Evolutionary conservation across 2,888 invertebrate species (phyloP).

Genomic region (Ferrisia virgata): DNA sequence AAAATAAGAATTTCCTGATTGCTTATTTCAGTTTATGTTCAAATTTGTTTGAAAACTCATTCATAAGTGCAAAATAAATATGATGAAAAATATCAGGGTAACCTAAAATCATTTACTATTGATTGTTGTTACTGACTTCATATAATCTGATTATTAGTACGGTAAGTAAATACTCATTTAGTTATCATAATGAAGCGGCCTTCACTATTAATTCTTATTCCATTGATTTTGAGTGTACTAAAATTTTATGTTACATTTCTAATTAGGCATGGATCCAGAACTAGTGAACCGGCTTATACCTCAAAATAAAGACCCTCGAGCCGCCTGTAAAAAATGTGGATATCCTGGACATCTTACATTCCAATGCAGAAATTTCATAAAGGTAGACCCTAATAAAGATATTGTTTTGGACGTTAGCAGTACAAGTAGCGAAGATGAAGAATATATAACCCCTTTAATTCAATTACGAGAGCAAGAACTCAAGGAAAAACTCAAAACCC

Average conservation of each 20-base stretch:
- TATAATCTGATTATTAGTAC: too few relatives aligned
- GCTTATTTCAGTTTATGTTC: too few relatives aligned
- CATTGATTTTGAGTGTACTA: too few relatives aligned
- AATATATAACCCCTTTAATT: conserved; percentile 80
- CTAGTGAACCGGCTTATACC: conserved; percentile 13
- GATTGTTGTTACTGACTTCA: too few relatives aligned
- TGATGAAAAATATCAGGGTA: too few relatives aligned
- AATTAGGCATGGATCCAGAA: conserved; percentile 16
- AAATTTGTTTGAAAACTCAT: too few relatives aligned
- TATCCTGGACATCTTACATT: conserved; percentile 94
- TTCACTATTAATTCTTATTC: too few relatives aligned
- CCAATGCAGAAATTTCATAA: conserved; percentile 92
- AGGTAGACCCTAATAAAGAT: conserved; percentile 87
- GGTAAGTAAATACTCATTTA: too few relatives aligned
- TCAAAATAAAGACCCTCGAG: conserved; percentile 54
- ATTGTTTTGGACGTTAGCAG: conserved; percentile 90
- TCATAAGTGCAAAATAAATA: too few relatives aligned
- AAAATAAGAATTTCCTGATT: too few relatives aligned
- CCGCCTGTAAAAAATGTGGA: conserved; percentile 92
- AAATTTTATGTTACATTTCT: not conserved
- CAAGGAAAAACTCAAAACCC: conserved; percentile 65
- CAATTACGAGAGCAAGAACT: conserved; percentile 75
- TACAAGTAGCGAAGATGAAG: conserved; percentile 76
- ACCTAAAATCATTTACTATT: too few relatives aligned
- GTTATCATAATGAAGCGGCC: too few relatives aligned